Base-by-base conservation (phyloP, 1,140 invertebrate species). In the Laupala kohalensis region DNA sequence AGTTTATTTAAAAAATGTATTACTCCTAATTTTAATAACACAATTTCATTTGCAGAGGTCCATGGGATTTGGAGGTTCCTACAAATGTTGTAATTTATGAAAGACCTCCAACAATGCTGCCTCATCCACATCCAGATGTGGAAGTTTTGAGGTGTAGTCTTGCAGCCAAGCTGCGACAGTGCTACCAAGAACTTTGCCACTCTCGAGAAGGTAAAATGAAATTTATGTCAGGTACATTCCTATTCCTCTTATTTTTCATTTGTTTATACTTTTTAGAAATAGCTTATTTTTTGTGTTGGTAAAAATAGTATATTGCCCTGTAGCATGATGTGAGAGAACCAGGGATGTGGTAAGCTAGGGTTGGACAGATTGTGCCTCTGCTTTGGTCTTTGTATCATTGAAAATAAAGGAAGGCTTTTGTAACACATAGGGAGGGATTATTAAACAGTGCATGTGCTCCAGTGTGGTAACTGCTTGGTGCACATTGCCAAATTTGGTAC, bases 51-150 rank as follows among this genome's bases (percentile, higher is more conserved):
- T n/a, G n/a, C n/a, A n/a, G 89, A 26, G 95, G 95, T 5, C 96
- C 95, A 23, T 98, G 95, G 95, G 95, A 98, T 80, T 86, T 98
- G 77, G 95, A 97, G 79, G 87, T 98, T 73, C 87, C 89, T 29
- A 96, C 94, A 28, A 98, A 97, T 87, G 92, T 92, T 62, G 89
- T 97, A n/a, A 94, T 97, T 77, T 92, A 89, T 78, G 94, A 97
- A 80, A 83, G 94, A 72, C 87, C 89, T 13, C 92, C 92, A 0
- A 90, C 90, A 71, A 88, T 89, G 74, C 85, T 92, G 67, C 90
- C 92, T n/a, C 95, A 96, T 76, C 92, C 95, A 26, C 93, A 97
- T 85, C 95, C 95, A 1, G 94, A 97, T 77, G 87, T 93, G 19
- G 96, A 98, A 82, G 87, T 88, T 6, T 85, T 92, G 69, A 83